Conservation (phyloP, 2,113 vertebrate species). For the Apteryx mantelli region DNA sequence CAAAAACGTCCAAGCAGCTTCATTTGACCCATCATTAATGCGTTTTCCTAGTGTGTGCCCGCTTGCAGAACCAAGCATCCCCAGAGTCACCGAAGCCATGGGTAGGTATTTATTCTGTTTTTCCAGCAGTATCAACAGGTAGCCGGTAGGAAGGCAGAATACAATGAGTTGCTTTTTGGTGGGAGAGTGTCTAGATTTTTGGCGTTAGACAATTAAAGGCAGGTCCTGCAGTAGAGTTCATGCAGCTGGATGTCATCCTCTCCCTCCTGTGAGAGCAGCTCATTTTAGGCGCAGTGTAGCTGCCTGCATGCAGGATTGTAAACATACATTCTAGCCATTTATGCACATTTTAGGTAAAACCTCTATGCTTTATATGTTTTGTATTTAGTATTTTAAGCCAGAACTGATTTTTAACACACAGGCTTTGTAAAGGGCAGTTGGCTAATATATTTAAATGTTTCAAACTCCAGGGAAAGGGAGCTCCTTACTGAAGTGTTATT, state of each 20-base stretch:
- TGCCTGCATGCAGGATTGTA: neutral
- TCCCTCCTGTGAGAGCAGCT: neutral
- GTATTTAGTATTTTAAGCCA: neutral
- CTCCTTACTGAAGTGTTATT: neutral
- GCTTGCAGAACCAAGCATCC: neutral
- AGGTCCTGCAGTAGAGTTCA: neutral
- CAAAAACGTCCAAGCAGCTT: neutral
- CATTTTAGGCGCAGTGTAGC: neutral
- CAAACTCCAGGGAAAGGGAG: neutral
- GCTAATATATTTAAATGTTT: neutral
- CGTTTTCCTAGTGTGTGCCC: neutral
- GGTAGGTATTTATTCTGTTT: neutral
- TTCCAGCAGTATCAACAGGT: neutral
- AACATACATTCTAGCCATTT: neutral
- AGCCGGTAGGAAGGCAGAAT: neutral
- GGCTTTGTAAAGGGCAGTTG: neutral
- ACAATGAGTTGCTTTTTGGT: neutral
- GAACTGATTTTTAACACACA: neutral
- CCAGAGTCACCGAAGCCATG: neutral
- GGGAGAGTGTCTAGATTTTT: neutral
- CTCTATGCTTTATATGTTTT: neutral
- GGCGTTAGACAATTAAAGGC: neutral
- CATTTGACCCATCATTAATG: neutral
- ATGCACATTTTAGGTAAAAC: neutral
- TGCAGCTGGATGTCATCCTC: neutral